These are phyloP conservation scores for Pangasianodon gigas DNA, from an alignment of 2,113 vertebrate species.

Conservation along the genomic window DNA sequence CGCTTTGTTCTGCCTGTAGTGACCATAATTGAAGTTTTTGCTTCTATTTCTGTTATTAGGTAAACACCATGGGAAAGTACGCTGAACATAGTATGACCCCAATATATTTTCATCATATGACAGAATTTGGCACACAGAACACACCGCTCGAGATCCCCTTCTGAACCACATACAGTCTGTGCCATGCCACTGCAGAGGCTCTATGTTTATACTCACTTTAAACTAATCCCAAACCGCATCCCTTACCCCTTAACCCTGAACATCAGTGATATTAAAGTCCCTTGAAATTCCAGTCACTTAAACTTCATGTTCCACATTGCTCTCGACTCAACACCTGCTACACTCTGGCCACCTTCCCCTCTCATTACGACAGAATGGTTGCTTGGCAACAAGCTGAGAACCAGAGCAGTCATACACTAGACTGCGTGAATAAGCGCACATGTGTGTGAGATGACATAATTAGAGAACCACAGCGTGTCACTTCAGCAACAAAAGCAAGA, in stretches of 20 bases:
- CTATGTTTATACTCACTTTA: background rate
- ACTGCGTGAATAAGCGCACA: background rate
- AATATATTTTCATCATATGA: background rate
- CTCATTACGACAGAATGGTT: slow-evolving; percentile 32
- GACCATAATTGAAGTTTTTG: background rate
- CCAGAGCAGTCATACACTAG: slow-evolving; percentile 12
- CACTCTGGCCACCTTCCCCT: slow-evolving; percentile 19
- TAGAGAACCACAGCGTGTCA: background rate
- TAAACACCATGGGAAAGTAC: background rate
- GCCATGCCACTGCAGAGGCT: background rate
- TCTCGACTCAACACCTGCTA: background rate
- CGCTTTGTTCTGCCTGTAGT: background rate
- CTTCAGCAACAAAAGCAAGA: background rate
- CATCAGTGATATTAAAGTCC: background rate
- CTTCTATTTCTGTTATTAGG: background rate
- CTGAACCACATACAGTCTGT: background rate
- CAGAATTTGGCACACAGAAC: background rate
- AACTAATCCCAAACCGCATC: background rate
- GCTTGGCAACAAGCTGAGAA: slow-evolving; percentile 40
- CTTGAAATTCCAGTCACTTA: background rate
- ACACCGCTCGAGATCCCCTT: background rate
- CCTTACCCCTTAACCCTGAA: background rate
- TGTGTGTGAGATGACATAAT: slow-evolving; percentile 18
- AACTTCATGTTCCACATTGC: background rate
- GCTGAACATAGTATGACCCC: background rate